phyloP scores from a whole-genome alignment of 2,888 invertebrate species.

The Drosophila algonquin region DNA sequence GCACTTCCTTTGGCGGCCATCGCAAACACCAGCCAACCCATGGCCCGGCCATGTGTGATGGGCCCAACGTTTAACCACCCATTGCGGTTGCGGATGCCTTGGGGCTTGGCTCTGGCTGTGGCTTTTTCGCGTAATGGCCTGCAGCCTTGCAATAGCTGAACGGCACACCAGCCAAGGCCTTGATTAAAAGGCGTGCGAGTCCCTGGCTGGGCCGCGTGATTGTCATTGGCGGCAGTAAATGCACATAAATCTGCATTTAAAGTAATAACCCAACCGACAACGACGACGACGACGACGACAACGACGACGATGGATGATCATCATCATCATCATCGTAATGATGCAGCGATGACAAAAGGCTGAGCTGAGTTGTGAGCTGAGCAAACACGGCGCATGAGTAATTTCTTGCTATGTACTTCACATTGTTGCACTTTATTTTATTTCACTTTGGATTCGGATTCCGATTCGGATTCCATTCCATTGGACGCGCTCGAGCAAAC shows the following conservation, averaged over 20 bases:
- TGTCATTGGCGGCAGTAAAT: conserved; percentile 62
- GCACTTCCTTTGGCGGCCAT: conserved; percentile 20
- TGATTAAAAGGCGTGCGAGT: conserved; percentile 67
- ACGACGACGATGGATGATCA: conserved; percentile 8
- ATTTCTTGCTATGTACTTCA: conserved; percentile 39
- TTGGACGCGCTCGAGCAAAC: conserved; percentile 44
- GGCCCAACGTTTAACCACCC: conserved; percentile 48
- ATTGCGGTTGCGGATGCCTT: conserved; percentile 46
- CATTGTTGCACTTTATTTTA: conserved; percentile 18
- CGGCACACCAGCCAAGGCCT: conserved; percentile 40
- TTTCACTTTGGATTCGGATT: conserved; percentile 14
- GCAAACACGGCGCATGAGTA: conserved; percentile 62
- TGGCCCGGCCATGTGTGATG: conserved; percentile 13
- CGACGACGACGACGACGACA: not conserved
- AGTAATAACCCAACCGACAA: conserved; percentile 56
- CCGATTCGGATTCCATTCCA: conserved; percentile 8
- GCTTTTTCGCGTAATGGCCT: conserved; percentile 21
- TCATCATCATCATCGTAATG: not conserved
- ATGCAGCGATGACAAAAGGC: conserved; percentile 51
- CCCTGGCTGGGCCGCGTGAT: conserved; percentile 42
- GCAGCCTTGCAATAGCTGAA: conserved; percentile 57
- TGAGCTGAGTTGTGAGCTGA: conserved; percentile 23
- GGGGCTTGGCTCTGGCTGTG: conserved; percentile 35
- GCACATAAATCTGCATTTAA: conserved; percentile 78
- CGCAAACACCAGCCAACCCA: conserved; percentile 4